Evolutionary conservation across 1,140 invertebrate species (phyloP).

Genomic region (Leguminivora glycinivorella): DNA sequence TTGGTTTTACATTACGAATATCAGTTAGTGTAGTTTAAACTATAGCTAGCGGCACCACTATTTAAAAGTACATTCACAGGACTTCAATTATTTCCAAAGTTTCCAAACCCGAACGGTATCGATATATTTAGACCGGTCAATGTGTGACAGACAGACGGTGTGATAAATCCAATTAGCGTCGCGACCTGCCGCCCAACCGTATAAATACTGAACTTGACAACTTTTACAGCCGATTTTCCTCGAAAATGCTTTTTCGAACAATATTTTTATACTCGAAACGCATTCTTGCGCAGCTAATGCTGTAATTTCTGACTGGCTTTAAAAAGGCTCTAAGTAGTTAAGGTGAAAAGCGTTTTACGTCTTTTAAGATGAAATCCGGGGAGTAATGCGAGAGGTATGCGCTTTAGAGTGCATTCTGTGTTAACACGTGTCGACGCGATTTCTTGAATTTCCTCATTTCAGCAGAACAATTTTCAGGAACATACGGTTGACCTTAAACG

Average conservation of each 20-base stretch:
- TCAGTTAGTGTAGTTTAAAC: no score
- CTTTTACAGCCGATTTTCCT: not conserved
- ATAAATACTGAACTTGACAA: constrained; percentile 20
- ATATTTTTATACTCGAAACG: constrained; percentile 14
- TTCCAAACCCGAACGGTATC: not conserved
- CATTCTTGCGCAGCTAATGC: constrained; percentile 13
- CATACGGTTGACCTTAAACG: not conserved
- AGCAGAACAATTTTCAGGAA: not conserved
- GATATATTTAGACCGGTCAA: constrained; percentile 3
- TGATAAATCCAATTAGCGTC: constrained; percentile 28
- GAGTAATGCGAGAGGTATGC: not conserved
- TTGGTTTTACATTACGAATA: no score
- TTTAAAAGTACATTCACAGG: not conserved
- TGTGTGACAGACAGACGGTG: constrained; percentile 4
- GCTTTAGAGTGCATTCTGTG: constrained; percentile 1
- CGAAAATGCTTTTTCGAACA: constrained; percentile 12
- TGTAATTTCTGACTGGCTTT: not conserved
- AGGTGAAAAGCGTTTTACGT: not conserved
- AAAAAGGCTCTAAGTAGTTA: not conserved
- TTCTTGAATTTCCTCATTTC: not conserved
- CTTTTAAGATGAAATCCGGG: not conserved
- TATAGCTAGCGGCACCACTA: not conserved
- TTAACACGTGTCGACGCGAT: not conserved
- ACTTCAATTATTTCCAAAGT: not conserved
- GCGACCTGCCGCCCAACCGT: not conserved